A percentile compares a stretch with the other conserved stretches of the same genome.
Evolutionary conservation across 2,888 invertebrate genomes (phyloP).

Genomic region (Xestia ashworthii): DNA sequence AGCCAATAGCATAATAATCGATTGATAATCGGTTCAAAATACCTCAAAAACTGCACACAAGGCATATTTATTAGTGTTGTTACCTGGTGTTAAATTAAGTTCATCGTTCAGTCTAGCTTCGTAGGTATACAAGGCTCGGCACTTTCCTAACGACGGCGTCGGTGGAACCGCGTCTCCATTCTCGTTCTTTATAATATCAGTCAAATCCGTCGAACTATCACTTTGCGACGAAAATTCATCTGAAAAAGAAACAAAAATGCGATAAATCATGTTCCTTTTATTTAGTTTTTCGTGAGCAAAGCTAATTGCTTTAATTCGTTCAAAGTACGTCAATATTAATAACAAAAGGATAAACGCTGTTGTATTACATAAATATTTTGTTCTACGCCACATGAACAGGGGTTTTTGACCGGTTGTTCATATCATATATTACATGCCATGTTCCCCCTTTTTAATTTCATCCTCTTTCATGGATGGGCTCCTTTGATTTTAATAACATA

Average conservation of each 20-base stretch:
- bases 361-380: slow-evolving; percentile 11
- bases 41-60: neutral
- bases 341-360: neutral
- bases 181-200: slow-evolving; percentile 90
- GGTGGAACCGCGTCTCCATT: slow-evolving; percentile 69
- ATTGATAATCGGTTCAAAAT: too few species aligned
- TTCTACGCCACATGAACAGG: slow-evolving; percentile 19
- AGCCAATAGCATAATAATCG: too few species aligned
- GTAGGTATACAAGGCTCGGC: slow-evolving; percentile 96
- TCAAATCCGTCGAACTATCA: slow-evolving; percentile 90
- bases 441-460: neutral
- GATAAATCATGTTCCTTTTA: neutral
- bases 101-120: slow-evolving; percentile 97
- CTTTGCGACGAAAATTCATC: slow-evolving; percentile 96
- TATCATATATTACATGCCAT: neutral
- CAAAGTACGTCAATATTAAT: neutral
- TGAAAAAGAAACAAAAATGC: slow-evolving; percentile 77
- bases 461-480: neutral
- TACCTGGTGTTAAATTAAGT: slow-evolving; percentile 93
- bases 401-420: slow-evolving; percentile 21
- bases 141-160: slow-evolving; percentile 91
- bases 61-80: too few species aligned
- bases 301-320: neutral
- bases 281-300: neutral
- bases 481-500: neutral